Evolutionary conservation across 2,888 invertebrate genomes (phyloP).

Genomic region (Furcula furcula): DNA sequence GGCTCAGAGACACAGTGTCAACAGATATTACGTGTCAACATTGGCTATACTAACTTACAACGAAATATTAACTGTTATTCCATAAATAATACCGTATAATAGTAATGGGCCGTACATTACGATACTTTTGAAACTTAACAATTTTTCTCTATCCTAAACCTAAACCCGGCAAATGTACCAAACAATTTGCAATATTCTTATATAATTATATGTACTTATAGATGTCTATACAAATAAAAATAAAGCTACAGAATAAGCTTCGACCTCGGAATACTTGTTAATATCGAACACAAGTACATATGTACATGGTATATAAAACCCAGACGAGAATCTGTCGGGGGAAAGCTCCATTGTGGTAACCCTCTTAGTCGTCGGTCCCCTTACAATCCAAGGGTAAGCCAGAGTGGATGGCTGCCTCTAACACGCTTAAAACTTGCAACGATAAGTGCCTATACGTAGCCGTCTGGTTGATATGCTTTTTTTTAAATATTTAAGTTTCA

Average conservation of each 20-base stretch:
- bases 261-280: neutral
- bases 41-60: too few relatives aligned
- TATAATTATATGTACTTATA: too few relatives aligned
- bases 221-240: too few relatives aligned
- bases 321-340: conserved; percentile 62
- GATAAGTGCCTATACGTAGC: conserved; percentile 34
- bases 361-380: conserved; percentile 63
- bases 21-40: conserved; percentile 10
- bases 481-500: too few relatives aligned
- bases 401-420: conserved; percentile 46
- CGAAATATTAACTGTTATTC: too few relatives aligned
- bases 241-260: neutral
- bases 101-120: too few relatives aligned
- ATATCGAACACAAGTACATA: conserved; percentile 15
- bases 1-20: conserved; percentile 2
- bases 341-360: conserved; percentile 72
- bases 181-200: too few relatives aligned
- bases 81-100: too few relatives aligned
- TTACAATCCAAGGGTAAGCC: conserved; percentile 58
- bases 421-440: conserved; percentile 49
- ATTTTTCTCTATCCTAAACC: too few relatives aligned
- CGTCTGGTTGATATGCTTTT: too few relatives aligned
- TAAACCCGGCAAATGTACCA: too few relatives aligned
- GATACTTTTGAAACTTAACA: too few relatives aligned
- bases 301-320: conserved; percentile 16